Evolutionary conservation across 1,140 invertebrate species (phyloP), one percentile per base, ranked within the genome.

Genomic region (Teleopsis dalmanni): DNA sequence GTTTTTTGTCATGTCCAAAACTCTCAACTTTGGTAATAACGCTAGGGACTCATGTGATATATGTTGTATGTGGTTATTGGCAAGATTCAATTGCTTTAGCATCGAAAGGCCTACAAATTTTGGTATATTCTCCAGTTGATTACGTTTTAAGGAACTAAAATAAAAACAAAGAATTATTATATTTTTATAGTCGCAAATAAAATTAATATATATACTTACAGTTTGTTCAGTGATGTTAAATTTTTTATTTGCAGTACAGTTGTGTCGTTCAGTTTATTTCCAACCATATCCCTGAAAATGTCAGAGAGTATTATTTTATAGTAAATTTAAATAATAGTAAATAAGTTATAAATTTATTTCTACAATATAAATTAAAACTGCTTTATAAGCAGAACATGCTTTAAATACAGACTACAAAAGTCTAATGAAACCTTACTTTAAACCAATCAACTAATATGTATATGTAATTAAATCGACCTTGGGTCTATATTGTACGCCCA

Each of bases 1-100:
- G 69, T 88, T 88, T 52, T 73, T 74, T 54, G 77, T 78, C 29
- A 88, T 57, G 65, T 82, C 75, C 21, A 88, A 70, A 16, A 69
- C 64, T 53, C 76, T 73, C 0, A 88, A 70, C 19, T 74, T 68
- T 1, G 76, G 72, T 41, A 91, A 77, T 25, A 75, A 71, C 1
- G 76, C 66, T 56, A 91, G 80, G 21, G 77, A 76, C 9, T 70
- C 74, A 22, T 73, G 70, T 49, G 78, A 75, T 51, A 87, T 78
- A 33, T 60, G 67, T 31, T 58, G 67, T 56, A 88, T 85, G 35
- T 71, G 73, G 71, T 88, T 88, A 55, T 81, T 78, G 51, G 82
- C 75, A 29, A 79, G 58, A 44, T 70, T 74, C 14, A 79, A 53
- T 59, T 77, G 73, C 51, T 74, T 71, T 38, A 79, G 49, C 38